These are phyloP conservation scores for Acleris cristana DNA, from an alignment of 2,888 invertebrate genomes.

Conservation along the genomic window DNA sequence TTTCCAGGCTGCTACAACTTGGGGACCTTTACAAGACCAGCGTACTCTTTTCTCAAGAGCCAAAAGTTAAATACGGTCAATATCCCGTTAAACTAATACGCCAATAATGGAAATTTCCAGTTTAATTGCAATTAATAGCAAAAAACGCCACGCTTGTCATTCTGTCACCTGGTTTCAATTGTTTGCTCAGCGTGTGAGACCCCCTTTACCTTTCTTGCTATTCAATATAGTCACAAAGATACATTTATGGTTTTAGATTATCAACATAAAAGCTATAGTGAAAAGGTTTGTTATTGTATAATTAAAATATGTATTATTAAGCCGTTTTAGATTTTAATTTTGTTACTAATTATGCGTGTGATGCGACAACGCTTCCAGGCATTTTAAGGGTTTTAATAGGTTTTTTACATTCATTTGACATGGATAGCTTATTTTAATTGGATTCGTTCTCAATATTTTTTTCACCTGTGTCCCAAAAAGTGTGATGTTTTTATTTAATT, in stretches of 20 bases:
- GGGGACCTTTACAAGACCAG: too few relatives aligned
- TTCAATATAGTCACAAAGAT: constrained; percentile 1
- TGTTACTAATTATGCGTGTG: constrained; percentile 1
- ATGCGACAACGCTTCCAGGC: constrained; percentile 2
- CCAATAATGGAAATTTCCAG: constrained; percentile 6
- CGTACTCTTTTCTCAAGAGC: too few relatives aligned
- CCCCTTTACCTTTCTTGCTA: constrained; percentile 7
- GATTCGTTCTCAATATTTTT: too few relatives aligned
- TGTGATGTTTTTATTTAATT: too few relatives aligned
- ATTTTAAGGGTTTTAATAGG: not conserved
- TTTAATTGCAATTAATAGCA: constrained; percentile 12
- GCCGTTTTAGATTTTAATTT: not conserved
- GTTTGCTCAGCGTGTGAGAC: constrained; percentile 29
- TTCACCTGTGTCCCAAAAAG: too few relatives aligned
- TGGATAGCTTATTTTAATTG: constrained; percentile 1
- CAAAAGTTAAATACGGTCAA: too few relatives aligned
- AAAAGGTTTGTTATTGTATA: not conserved
- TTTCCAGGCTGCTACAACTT: too few relatives aligned
- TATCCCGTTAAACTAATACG: too few relatives aligned
- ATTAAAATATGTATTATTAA: not conserved
- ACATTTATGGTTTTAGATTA: not conserved
- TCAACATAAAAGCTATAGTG: not conserved
- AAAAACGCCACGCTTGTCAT: constrained; percentile 23
- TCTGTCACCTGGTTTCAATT: constrained; percentile 31
- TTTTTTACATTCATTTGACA: not conserved